Percentiles rank a stretch among this genome's conserved stretches.
Evolutionary conservation across 2,888 invertebrate species (phyloP).

Genomic region (Octodonta nipae): DNA sequence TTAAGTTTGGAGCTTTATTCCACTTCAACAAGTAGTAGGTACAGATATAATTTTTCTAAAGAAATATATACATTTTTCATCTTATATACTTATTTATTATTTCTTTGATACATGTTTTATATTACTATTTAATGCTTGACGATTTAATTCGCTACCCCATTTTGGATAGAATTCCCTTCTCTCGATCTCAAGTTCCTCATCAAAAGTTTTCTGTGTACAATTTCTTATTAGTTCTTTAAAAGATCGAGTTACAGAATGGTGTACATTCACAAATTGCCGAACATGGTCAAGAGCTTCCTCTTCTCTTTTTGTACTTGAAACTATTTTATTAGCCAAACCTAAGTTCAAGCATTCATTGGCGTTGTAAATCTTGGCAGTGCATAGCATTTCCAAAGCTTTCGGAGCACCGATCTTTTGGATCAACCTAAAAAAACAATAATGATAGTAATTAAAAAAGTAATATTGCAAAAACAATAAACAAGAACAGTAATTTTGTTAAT

Average conservation of each 20-base stretch:
- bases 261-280: conserved; percentile 18
- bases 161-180: conserved; percentile 19
- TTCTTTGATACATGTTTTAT: too few species aligned
- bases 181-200: conserved; percentile 19
- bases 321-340: conserved; percentile 22
- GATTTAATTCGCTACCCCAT: conserved; percentile 25
- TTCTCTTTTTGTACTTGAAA: conserved; percentile 16
- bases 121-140: conserved; percentile 19
- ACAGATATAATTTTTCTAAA: too few species aligned
- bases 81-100: too few species aligned
- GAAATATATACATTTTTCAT: too few species aligned
- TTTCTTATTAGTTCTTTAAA: conserved; percentile 19
- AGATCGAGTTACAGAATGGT: conserved; percentile 19
- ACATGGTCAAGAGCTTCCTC: conserved; percentile 22
- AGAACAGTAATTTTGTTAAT: too few species aligned
- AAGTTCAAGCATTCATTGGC: conserved; percentile 24
- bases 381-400: conserved; percentile 24
- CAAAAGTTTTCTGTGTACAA: conserved; percentile 9
- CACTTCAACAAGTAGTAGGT: too few species aligned
- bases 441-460: too few species aligned
- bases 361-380: conserved; percentile 22
- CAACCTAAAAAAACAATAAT: conserved; percentile 21
- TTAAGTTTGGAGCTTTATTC: too few species aligned
- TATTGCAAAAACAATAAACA: too few species aligned
- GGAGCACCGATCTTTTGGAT: conserved; percentile 21